Evolutionary conservation across 1,140 invertebrate species (phyloP).

Genomic region (Drosophila gunungcola): DNA sequence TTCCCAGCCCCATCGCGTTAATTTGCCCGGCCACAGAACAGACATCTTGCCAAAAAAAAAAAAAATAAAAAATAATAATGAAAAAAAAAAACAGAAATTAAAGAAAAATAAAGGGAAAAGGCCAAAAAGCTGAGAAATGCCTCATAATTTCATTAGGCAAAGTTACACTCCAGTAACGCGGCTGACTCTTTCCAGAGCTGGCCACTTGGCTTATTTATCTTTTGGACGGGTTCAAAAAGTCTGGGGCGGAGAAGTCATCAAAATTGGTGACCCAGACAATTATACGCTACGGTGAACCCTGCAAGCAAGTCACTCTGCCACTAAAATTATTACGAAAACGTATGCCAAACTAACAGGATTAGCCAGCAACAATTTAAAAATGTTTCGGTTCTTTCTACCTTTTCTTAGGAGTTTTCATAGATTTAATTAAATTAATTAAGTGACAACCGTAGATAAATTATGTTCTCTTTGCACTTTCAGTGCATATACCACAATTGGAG

Average conservation of each 20-base stretch:
- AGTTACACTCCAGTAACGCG: conserved; percentile 61
- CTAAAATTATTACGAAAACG: conserved; percentile 41
- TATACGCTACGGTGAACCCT: conserved; percentile 34
- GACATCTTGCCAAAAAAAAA: conserved; percentile 54
- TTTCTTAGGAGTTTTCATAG: conserved; percentile 21
- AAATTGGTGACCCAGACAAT: conserved; percentile 50
- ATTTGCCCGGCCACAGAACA: conserved; percentile 37
- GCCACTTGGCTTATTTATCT: conserved; percentile 54
- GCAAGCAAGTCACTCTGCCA: conserved; percentile 31
- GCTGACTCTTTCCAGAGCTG: conserved; percentile 16
- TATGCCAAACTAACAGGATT: conserved; percentile 48
- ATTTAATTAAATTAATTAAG: no score
- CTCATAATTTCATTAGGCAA: conserved; percentile 60
- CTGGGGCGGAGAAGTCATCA: conserved; percentile 35
- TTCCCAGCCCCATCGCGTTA: conserved; percentile 59
- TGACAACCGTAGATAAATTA: neutral
- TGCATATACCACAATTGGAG: no score
- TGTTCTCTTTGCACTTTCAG: no score
- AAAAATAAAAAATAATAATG: no score
- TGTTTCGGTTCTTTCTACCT: conserved; percentile 13
- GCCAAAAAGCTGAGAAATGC: conserved; percentile 36
- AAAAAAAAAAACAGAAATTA: conserved; percentile 4
- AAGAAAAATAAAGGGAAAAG: conserved; percentile 20
- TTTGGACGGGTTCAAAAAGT: conserved; percentile 1
- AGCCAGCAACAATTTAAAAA: conserved; percentile 26